These are phyloP conservation scores for Bombus haemorrhoidalis DNA, from an alignment of 1,140 invertebrate genomes.

Conservation along the genomic window DNA sequence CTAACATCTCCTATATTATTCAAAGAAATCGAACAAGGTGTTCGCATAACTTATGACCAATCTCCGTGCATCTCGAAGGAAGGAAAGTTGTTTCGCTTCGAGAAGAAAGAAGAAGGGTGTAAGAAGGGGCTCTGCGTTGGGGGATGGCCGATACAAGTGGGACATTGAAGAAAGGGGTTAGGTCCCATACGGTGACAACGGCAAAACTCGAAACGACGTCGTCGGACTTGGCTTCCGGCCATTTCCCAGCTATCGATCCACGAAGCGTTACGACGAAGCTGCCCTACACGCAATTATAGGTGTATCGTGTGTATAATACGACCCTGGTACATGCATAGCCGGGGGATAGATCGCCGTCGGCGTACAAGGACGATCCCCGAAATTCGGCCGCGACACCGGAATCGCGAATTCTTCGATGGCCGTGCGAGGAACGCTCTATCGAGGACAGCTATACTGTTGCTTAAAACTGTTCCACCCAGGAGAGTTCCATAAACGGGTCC, in stretches of 20 bases:
- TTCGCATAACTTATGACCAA: not conserved
- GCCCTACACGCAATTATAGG: slow-evolving; percentile 80
- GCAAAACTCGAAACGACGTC: slow-evolving; percentile 82
- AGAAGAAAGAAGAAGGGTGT: slow-evolving; percentile 29
- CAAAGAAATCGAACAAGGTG: not conserved
- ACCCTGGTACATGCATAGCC: slow-evolving; percentile 54
- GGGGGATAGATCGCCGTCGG: slow-evolving; percentile 35
- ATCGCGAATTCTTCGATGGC: slow-evolving; percentile 39
- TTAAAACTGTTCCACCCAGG: not conserved
- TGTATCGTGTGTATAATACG: slow-evolving; percentile 73
- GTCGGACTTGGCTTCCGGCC: slow-evolving; percentile 82
- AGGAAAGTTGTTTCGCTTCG: slow-evolving; percentile 17
- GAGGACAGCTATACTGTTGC: not conserved
- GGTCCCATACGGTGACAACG: slow-evolving; percentile 75
- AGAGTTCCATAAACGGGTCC: slow-evolving; percentile 4
- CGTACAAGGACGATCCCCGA: slow-evolving; percentile 45
- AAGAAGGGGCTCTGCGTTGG: slow-evolving; percentile 56
- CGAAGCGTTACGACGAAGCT: slow-evolving; percentile 79
- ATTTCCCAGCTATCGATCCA: slow-evolving; percentile 81
- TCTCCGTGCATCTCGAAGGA: slow-evolving; percentile 32
- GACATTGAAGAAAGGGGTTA: slow-evolving; percentile 76
- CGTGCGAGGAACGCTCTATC: slow-evolving; percentile 6
- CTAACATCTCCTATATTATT: not conserved
- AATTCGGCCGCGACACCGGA: slow-evolving; percentile 38
- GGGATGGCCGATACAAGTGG: slow-evolving; percentile 69